These are phyloP conservation scores for Diloba caeruleocephala DNA, from an alignment of 2,888 invertebrate genomes.

Conservation along the genomic window DNA sequence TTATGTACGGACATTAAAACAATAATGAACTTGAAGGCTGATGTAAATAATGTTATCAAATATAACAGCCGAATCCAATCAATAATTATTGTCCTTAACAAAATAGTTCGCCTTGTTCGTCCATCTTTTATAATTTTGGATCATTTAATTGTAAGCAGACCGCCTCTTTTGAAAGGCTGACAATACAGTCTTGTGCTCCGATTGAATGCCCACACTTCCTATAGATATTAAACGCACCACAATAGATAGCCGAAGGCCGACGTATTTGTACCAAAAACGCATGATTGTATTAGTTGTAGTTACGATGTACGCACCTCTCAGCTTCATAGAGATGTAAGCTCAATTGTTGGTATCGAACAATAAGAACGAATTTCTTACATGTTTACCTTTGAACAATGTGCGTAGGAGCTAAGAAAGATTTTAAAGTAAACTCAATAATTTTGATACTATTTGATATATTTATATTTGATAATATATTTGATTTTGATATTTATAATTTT, in stretches of 20 bases:
- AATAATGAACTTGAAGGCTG: conserved; percentile 68
- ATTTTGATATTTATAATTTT: too few relatives aligned
- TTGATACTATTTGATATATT: conserved; percentile 65
- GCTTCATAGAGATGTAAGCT: conserved; percentile 63
- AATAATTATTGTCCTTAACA: conserved; percentile 56
- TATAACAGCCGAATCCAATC: conserved; percentile 57
- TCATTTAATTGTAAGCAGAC: conserved; percentile 67
- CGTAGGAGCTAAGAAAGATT: conserved; percentile 74
- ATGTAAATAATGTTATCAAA: conserved; percentile 69
- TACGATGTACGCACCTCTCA: conserved; percentile 55
- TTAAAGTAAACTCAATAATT: conserved; percentile 38
- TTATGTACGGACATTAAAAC: conserved; percentile 65
- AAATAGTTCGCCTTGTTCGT: conserved; percentile 56
- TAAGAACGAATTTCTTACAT: conserved; percentile 77
- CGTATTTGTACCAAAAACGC: conserved; percentile 72
- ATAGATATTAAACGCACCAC: conserved; percentile 73
- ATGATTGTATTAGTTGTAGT: conserved; percentile 60
- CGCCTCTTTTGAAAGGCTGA: conserved; percentile 69
- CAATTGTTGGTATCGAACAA: conserved; percentile 74
- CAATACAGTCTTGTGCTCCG: conserved; percentile 63
- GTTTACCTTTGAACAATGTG: conserved; percentile 80
- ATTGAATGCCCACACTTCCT: conserved; percentile 71
- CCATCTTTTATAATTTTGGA: conserved; percentile 52
- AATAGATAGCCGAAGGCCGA: conserved; percentile 71
- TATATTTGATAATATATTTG: neutral